These are phyloP conservation scores for Drosophila peninsularis DNA, from an alignment of 2,888 invertebrate species.

Conservation along the genomic window DNA sequence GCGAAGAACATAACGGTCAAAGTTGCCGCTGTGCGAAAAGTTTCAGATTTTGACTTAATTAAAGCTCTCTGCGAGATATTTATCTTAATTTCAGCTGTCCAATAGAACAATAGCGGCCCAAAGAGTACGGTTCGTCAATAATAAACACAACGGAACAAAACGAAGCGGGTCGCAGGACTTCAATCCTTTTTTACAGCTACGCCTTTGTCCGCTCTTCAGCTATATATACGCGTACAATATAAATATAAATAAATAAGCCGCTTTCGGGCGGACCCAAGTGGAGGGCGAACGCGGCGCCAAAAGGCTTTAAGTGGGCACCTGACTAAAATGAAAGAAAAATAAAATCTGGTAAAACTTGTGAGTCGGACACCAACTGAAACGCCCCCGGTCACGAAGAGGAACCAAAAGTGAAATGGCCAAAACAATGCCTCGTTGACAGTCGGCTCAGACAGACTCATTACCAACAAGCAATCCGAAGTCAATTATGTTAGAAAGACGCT, in stretches of 20 bases:
- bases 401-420: conserved; percentile 27
- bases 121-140: conserved; percentile 65
- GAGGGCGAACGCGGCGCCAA: conserved; percentile 24
- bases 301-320: conserved; percentile 55
- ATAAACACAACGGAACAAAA: conserved; percentile 29
- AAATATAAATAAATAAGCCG: conserved; percentile 65
- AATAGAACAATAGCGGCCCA: conserved; percentile 28
- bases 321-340: conserved; percentile 24
- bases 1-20: conserved; percentile 51
- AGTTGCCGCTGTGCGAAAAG: conserved; percentile 46
- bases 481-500: neutral
- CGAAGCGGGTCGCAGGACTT: conserved; percentile 13
- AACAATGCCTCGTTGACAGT: conserved; percentile 40
- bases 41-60: conserved; percentile 43
- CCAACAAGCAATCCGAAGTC: neutral
- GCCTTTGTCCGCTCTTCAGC: conserved; percentile 26
- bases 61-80: conserved; percentile 60
- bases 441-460: neutral
- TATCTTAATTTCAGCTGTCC: conserved; percentile 70
- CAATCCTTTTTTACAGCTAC: conserved; percentile 33
- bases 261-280: conserved; percentile 55
- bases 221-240: conserved; percentile 36
- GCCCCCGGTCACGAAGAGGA: conserved; percentile 40
- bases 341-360: conserved; percentile 24
- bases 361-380: conserved; percentile 33